A percentile compares a stretch with the other conserved stretches of the same genome.
phyloP scores from a whole-genome alignment of 2,888 invertebrate genomes.

The Sinopyrophorus schimmeli region DNA sequence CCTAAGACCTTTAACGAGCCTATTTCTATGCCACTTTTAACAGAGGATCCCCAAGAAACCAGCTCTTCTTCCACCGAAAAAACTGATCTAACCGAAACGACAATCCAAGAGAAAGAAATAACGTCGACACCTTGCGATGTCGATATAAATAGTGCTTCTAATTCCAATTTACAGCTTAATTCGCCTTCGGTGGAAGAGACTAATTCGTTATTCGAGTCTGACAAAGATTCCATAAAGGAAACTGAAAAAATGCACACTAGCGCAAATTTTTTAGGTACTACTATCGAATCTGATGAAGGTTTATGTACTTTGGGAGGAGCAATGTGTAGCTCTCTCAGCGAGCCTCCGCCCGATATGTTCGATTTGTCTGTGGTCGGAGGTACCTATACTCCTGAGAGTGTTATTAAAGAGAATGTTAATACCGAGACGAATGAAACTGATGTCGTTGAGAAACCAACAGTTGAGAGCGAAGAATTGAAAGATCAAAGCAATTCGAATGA shows the following conservation, averaged over 20 bases:
- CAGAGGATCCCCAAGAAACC: slow-evolving; percentile 55
- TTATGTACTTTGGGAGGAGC: slow-evolving; percentile 50
- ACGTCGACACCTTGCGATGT: slow-evolving; percentile 7
- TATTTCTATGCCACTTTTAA: slow-evolving; percentile 65
- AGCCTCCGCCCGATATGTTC: slow-evolving; percentile 55
- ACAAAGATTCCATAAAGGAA: slow-evolving; percentile 9
- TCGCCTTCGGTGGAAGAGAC: neutral
- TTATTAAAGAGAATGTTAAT: slow-evolving; percentile 11
- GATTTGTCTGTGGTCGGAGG: slow-evolving; percentile 41
- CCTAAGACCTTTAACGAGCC: slow-evolving; percentile 52
- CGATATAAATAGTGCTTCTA: slow-evolving; percentile 1
- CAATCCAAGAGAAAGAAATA: slow-evolving; percentile 1
- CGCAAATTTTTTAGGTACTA: slow-evolving; percentile 9
- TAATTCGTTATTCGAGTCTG: slow-evolving; percentile 9
- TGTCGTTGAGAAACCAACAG: neutral
- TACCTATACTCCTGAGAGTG: slow-evolving; percentile 9
- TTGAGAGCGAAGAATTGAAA: neutral
- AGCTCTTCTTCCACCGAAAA: slow-evolving; percentile 5
- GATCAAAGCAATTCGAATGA: neutral
- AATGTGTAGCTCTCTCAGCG: slow-evolving; percentile 54
- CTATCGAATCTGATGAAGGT: slow-evolving; percentile 37
- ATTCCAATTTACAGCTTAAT: neutral
- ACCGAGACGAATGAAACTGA: slow-evolving; percentile 5
- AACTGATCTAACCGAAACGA: slow-evolving; percentile 9
- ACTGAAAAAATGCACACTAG: slow-evolving; percentile 7